Base-by-base conservation (phyloP, 2,888 invertebrate species). In the Xylota sylvarum region DNA sequence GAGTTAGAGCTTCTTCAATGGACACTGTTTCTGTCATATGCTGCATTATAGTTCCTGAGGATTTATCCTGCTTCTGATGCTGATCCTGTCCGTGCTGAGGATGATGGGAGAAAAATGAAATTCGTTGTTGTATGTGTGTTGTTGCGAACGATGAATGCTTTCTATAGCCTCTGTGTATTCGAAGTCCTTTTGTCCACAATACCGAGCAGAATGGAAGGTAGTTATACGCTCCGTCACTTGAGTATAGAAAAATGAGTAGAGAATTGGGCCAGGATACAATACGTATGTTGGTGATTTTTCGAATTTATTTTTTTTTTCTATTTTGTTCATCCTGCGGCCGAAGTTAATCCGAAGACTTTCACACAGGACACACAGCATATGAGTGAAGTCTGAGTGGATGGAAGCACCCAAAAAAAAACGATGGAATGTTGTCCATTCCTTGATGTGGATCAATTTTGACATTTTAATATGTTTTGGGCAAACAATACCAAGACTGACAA, bases 171-270 rank as follows among this genome's bases (percentile, higher is more conserved):
- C 62, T 50, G 40, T 73, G 52, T 58, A 27, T 56, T 55, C 67
- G 10, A 77, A 77, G 60, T 77, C 62, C 85, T 81, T 86, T 81
- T 85, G 76, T 77, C 65, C 52, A 76, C 43, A 67, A 27, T 32
- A 50, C 17, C 2, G 35, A 43, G 37, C 32, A 30, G 77, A 77
- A 81, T 72, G 32, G 72, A 60, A 72, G 67, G 81, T 67, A 62
- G 86, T 82, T 82, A 82, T 78, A 73, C 82, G 86, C 77, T 86
- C 69, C 72, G 82, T 77, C 81, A 78, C 77, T 82, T 78, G 77
- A 74, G 62, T 60, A 67, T 70, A 72, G 69, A 56, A 74, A 60
- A 65, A 72, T 58, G 27, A 60, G 37, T 73, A 55, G 23, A n/a
- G 50, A 77, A 65, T 69, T 76, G 74, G 69, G 69, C 35, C 55